Evolutionary conservation across 2,888 invertebrate genomes (phyloP).

Genomic region (Marronus borbonicus): DNA sequence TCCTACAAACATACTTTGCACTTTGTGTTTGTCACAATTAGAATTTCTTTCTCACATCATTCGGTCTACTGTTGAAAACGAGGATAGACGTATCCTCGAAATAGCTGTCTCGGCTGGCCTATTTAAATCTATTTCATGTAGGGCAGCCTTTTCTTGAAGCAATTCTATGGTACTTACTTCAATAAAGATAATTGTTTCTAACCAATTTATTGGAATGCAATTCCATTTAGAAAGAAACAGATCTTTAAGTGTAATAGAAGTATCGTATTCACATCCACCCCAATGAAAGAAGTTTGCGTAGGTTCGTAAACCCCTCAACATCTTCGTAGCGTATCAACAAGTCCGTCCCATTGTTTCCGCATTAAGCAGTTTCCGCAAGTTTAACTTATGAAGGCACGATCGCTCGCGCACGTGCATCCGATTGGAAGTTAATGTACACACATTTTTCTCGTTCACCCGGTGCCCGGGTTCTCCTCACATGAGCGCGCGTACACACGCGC

Average conservation of each 20-base stretch:
- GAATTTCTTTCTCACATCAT: too few species aligned
- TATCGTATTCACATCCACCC: not conserved
- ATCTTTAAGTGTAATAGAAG: not conserved
- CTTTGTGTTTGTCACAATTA: too few species aligned
- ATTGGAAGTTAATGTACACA: constrained; percentile 33
- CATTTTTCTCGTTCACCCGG: constrained; percentile 21
- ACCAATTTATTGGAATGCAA: not conserved
- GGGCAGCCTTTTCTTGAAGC: too few species aligned
- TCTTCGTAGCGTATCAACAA: constrained; percentile 24
- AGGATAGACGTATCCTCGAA: too few species aligned
- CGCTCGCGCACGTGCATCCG: constrained; percentile 5
- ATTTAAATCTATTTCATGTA: too few species aligned
- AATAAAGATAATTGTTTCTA: too few species aligned
- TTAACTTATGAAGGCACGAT: constrained; percentile 23
- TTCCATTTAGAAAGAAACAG: not conserved
- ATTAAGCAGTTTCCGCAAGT: constrained; percentile 16
- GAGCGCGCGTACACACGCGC: not conserved
- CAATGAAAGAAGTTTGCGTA: not conserved
- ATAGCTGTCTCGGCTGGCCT: too few species aligned
- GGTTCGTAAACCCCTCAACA: too few species aligned
- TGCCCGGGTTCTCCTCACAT: not conserved
- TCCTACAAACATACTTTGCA: too few species aligned
- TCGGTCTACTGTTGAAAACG: too few species aligned
- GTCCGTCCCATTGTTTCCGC: constrained; percentile 25
- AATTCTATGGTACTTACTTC: too few species aligned